phyloP scores from a whole-genome alignment of 2,888 invertebrate species.

The Meteorus colon region DNA sequence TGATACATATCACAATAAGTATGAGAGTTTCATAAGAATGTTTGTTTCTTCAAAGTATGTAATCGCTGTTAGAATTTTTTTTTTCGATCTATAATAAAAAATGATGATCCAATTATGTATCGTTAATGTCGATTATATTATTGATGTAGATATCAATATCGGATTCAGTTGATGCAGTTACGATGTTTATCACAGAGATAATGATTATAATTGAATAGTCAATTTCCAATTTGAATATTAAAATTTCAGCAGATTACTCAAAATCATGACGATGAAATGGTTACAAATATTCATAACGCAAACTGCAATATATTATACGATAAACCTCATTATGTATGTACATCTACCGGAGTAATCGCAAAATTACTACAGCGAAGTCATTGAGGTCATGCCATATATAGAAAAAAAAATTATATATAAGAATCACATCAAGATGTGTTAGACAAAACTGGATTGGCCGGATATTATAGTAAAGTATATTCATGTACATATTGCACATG shows the following conservation, averaged over 20 bases:
- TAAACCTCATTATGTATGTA: neutral
- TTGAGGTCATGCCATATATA: conserved; percentile 27
- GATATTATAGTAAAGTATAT: conserved; percentile 29
- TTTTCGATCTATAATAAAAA: too few species aligned
- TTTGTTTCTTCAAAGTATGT: too few species aligned
- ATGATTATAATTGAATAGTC: neutral
- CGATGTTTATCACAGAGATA: neutral
- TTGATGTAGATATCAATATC: too few species aligned
- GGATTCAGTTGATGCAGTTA: too few species aligned
- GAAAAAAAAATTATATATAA: conserved; percentile 5
- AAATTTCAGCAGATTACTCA: neutral
- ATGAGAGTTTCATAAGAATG: neutral
- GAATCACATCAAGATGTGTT: conserved; percentile 26
- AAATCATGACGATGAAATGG: neutral
- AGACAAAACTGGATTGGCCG: conserved; percentile 37
- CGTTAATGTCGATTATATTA: too few species aligned
- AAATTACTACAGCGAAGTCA: conserved; percentile 29
- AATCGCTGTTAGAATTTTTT: too few species aligned
- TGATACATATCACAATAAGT: neutral
- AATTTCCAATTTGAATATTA: neutral
- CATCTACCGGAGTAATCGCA: conserved; percentile 6
- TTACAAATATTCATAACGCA: neutral
- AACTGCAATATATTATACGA: neutral
- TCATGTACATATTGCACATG: neutral
- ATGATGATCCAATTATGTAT: too few species aligned